Percentiles rank a stretch among this genome's conserved stretches.
Evolutionary conservation across 1,140 invertebrate genomes (phyloP).

Genomic region (Meteorus sp.): DNA sequence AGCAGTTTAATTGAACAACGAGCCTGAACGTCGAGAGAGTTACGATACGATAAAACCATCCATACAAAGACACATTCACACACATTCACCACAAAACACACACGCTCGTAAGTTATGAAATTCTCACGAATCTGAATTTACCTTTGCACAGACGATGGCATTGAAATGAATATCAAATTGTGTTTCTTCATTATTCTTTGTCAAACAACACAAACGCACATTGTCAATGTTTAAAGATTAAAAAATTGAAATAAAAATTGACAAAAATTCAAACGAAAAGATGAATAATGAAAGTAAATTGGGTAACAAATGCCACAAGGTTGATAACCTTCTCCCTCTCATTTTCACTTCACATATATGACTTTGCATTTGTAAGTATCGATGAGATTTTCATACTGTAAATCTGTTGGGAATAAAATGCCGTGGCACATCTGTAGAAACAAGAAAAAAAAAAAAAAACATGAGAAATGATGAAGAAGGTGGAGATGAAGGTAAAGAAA

Average conservation of each 20-base stretch:
- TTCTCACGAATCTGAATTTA: slow-evolving; percentile 28
- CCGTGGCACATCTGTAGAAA: background rate
- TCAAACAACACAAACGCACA: slow-evolving; percentile 1
- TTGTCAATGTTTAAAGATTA: no score
- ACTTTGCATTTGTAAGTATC: background rate
- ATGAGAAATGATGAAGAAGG: no score
- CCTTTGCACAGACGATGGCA: no score
- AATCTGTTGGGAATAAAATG: background rate
- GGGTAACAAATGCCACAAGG: no score
- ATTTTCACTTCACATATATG: no score
- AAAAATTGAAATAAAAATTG: no score
- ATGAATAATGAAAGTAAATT: no score
- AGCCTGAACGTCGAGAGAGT: slow-evolving; percentile 3
- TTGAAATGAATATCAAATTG: no score
- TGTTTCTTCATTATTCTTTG: background rate
- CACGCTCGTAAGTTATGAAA: slow-evolving; percentile 20
- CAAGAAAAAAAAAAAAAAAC: background rate
- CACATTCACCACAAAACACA: background rate
- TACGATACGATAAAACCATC: background rate
- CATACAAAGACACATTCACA: background rate
- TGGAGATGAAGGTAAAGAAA: background rate
- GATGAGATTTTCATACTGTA: background rate
- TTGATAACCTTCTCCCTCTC: no score
- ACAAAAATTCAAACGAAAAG: no score
- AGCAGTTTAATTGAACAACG: slow-evolving; percentile 31